Evolutionary conservation across 2,113 vertebrate genomes (phyloP).

Genomic region (Boleophthalmus pectinirostris): DNA sequence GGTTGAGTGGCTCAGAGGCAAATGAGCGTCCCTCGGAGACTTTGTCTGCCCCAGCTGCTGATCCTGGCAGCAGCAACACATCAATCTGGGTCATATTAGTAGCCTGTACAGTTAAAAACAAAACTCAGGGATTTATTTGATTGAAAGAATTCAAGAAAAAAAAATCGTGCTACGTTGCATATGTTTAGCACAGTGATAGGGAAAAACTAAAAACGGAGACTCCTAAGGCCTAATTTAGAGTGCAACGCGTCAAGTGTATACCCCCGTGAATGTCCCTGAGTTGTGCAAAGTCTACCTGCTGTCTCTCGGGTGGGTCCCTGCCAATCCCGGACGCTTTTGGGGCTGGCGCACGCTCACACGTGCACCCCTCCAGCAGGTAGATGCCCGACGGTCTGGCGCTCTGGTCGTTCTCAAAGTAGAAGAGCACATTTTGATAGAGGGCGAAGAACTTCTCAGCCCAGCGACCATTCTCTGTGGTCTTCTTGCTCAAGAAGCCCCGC

Average conservation of each 20-base stretch:
- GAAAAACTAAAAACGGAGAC: too few species aligned
- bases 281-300: conserved; percentile 75
- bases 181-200: too few species aligned
- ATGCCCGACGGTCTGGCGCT: conserved; percentile 89
- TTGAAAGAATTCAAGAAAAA: too few species aligned
- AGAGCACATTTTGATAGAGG: conserved; percentile 93
- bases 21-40: conserved; percentile 2
- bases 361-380: conserved; percentile 93
- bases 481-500: conserved; percentile 90
- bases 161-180: too few species aligned
- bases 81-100: conserved; percentile 29
- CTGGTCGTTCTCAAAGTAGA: conserved; percentile 95
- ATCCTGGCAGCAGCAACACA: conserved; percentile 9
- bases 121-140: neutral
- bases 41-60: neutral
- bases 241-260: neutral
- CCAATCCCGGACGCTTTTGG: conserved; percentile 76
- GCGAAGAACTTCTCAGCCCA: conserved; percentile 96
- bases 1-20: neutral
- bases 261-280: neutral
- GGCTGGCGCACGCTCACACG: conserved; percentile 85
- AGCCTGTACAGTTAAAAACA: conserved; percentile 4
- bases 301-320: conserved; percentile 86
- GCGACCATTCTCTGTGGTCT: conserved; percentile 89
- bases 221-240: neutral